phyloP scores from a whole-genome alignment of 2,888 invertebrate species.

The Hypolimnas misippus region DNA sequence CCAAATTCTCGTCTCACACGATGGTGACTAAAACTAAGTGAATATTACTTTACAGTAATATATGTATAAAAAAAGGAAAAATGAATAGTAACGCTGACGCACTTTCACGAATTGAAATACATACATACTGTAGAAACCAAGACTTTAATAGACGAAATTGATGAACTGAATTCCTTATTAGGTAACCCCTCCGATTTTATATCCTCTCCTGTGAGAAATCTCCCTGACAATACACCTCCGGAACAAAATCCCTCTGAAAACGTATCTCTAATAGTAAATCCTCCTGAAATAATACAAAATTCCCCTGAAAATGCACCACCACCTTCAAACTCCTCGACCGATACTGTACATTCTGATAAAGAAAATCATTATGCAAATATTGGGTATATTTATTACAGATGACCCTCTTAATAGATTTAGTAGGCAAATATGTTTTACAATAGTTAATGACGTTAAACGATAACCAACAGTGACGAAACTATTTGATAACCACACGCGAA shows the following conservation, averaged over 20 bases:
- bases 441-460: conserved; percentile 33
- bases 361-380: conserved; percentile 13
- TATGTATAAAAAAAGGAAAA: neutral
- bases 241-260: neutral
- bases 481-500: conserved; percentile 38
- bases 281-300: too few species aligned
- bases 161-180: too few species aligned
- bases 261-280: neutral
- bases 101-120: conserved; percentile 52
- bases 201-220: too few species aligned
- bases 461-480: conserved; percentile 31
- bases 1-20: too few species aligned
- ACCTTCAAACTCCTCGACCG: too few species aligned
- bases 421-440: conserved; percentile 22
- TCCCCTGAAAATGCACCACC: too few species aligned
- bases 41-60: conserved; percentile 2
- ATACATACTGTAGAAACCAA: conserved; percentile 12
- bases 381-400: conserved; percentile 29
- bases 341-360: conserved; percentile 20
- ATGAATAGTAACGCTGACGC: too few species aligned
- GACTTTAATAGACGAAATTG: too few species aligned
- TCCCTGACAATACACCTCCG: too few species aligned
- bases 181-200: too few species aligned
- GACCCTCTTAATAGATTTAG: too few species aligned
- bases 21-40: too few species aligned